Base-by-base conservation (phyloP, 2,113 vertebrate genomes). In the Setophaga kirtlandii region DNA sequence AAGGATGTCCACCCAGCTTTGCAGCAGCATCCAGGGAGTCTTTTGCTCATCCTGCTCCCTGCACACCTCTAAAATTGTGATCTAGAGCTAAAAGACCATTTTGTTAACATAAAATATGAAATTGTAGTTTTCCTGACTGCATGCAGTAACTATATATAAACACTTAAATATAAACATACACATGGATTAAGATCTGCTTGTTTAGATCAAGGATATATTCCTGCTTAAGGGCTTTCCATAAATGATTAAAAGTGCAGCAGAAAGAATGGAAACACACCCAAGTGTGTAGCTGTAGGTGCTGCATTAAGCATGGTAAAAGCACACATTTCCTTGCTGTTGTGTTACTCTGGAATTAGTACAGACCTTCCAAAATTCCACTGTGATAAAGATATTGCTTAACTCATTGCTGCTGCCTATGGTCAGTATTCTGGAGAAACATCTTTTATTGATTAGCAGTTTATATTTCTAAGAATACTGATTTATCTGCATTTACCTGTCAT, bases 271-370 rank as follows among this genome's bases (percentile, higher is more conserved):
- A 94, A 76, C 69, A 59, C 41, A 28, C 4, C 18, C 65, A 65
- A 87, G 74, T 46, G n/a, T 62, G 47, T 3, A 47, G 74, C 7
- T 3, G 6, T 58, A 69, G 84, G 76, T 37, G 77, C 94, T 92
- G 35, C 79, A 31, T 20, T 67, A 49, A 84, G 69, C 74, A 91
- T 56, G n/a, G 79, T 71, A 53, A 95, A 97, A 76, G 39, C 37
- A 85, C 50, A 49, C 17, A 10, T 64, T 22, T 79, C 24, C 85
- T 74, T 94, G 56, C 71, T 95, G 23, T 53, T 95, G 44, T 44
- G n/a, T 77, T 95, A 89, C 42, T 91, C 91, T 86, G 85, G 82
- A 95, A 96, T 46, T 37, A 82, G 94, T 63, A 78, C 14, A 24
- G 44, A 76, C 49, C 25, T 91, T 81, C 44, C 55, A 44, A 88